Conservation (phyloP, 2,888 invertebrate species). For the Chloroclysta siterata region DNA sequence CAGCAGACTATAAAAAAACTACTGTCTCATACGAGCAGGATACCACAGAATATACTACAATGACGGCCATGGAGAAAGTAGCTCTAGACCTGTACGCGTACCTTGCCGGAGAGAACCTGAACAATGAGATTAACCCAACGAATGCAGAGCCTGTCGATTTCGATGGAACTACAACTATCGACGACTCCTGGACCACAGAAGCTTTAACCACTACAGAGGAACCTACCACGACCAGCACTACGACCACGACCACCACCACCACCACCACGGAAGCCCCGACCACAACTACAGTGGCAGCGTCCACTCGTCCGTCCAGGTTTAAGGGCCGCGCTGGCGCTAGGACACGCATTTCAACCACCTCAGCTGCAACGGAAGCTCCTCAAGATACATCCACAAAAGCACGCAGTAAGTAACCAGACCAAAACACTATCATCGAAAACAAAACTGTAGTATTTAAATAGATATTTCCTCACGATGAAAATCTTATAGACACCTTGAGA, state of each 20-base stretch:
- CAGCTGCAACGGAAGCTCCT: conserved; percentile 72
- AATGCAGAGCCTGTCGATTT: conserved; percentile 58
- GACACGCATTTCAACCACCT: conserved; percentile 74
- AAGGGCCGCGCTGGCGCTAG: conserved; percentile 75
- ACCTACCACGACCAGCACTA: conserved; percentile 81
- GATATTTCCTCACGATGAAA: not conserved
- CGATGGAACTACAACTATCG: conserved; percentile 71
- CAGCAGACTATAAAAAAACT: conserved; percentile 71
- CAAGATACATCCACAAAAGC: conserved; percentile 76
- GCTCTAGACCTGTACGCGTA: conserved; percentile 93
- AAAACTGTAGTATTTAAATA: not conserved
- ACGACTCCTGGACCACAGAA: conserved; percentile 76
- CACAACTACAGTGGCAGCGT: conserved; percentile 72
- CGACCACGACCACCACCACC: conserved; percentile 85
- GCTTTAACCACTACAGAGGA: conserved; percentile 76
- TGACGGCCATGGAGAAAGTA: conserved; percentile 91
- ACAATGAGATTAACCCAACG: conserved; percentile 82
- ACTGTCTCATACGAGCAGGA: conserved; percentile 75
- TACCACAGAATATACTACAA: conserved; percentile 87
- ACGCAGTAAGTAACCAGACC: conserved; percentile 67
- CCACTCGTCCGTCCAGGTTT: conserved; percentile 77
- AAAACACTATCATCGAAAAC: not conserved
- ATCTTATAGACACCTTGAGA: too few species aligned
- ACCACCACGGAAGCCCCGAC: conserved; percentile 83
- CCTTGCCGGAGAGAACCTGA: conserved; percentile 87